These are phyloP conservation scores for Chaunax sp. DNA, from an alignment of 2,797 vertebrate genomes.

Conservation along the genomic window DNA sequence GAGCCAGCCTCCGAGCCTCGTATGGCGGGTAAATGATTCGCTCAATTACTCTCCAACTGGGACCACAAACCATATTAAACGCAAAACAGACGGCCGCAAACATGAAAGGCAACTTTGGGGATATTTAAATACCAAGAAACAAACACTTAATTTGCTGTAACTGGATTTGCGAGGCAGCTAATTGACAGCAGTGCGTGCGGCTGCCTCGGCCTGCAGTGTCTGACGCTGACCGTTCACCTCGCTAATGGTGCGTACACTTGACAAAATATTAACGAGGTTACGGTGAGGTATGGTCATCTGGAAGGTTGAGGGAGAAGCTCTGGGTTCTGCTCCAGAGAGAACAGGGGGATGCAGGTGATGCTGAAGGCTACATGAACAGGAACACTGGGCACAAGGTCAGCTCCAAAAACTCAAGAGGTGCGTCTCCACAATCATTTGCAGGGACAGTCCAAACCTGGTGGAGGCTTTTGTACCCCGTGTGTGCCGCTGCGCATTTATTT, in stretches of 20 bases:
- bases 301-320: conserved; percentile 41
- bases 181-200: conserved; percentile 79
- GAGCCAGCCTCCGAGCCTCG: conserved; percentile 77
- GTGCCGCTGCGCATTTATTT: conserved; percentile 57
- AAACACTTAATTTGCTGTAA: conserved; percentile 85
- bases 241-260: conserved; percentile 66
- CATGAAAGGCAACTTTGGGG: conserved; percentile 85
- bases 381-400: conserved; percentile 52
- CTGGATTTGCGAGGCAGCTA: conserved; percentile 73
- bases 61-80: conserved; percentile 83
- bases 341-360: conserved; percentile 23
- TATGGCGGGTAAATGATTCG: conserved; percentile 83
- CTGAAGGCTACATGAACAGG: conserved; percentile 9
- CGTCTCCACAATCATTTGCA: conserved; percentile 1
- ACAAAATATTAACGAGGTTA: conserved; percentile 76
- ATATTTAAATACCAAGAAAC: conserved; percentile 86
- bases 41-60: conserved; percentile 84
- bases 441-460: background rate
- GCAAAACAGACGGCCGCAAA: conserved; percentile 81
- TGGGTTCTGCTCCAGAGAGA: conserved; percentile 31
- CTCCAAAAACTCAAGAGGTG: conserved; percentile 13
- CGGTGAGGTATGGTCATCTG: conserved; percentile 51
- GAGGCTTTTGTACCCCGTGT: conserved; percentile 19
- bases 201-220: conserved; percentile 67
- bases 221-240: conserved; percentile 66